A percentile compares a stretch with the other conserved stretches of the same genome.
phyloP scores from a whole-genome alignment of 2,797 vertebrate species.

The Hipposideros larvatus region DNA sequence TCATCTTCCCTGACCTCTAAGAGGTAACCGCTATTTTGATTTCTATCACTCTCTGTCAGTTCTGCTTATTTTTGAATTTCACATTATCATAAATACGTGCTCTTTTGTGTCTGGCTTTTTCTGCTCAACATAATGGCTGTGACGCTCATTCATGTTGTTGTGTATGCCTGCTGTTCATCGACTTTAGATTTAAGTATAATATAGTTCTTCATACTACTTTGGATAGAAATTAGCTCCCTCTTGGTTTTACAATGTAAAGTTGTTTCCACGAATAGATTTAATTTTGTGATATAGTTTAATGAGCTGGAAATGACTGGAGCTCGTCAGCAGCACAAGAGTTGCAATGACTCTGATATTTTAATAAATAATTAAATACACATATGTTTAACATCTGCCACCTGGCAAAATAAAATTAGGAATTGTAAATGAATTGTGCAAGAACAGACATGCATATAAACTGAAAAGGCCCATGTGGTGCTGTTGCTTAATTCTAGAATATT shows the following conservation, averaged over 20 bases:
- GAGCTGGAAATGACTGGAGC: slow-evolving; percentile 17
- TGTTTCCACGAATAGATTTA: slow-evolving; percentile 9
- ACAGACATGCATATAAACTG: background rate
- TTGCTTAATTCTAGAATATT: slow-evolving; percentile 5
- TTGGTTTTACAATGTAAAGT: slow-evolving; percentile 23
- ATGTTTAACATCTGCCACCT: slow-evolving; percentile 1
- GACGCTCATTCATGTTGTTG: background rate
- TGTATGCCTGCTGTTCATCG: background rate
- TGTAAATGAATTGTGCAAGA: slow-evolving; percentile 25
- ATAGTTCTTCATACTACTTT: background rate
- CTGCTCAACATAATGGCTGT: background rate
- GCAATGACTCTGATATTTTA: slow-evolving; percentile 6
- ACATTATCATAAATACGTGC: background rate
- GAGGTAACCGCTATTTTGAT: background rate
- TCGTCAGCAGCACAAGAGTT: background rate
- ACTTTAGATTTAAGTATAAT: slow-evolving; percentile 25
- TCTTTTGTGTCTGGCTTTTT: background rate
- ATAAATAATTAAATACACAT: slow-evolving; percentile 6
- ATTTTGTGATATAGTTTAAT: slow-evolving; percentile 50
- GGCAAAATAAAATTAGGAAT: background rate
- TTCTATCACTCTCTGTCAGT: background rate
- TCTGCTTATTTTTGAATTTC: slow-evolving; percentile 31
- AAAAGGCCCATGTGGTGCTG: background rate
- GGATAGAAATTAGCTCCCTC: background rate
- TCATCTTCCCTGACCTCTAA: background rate